Evolutionary conservation across 2,797 vertebrate species (phyloP), one percentile per base, ranked within the genome.

Genomic region (Sibirionetta formosa): DNA sequence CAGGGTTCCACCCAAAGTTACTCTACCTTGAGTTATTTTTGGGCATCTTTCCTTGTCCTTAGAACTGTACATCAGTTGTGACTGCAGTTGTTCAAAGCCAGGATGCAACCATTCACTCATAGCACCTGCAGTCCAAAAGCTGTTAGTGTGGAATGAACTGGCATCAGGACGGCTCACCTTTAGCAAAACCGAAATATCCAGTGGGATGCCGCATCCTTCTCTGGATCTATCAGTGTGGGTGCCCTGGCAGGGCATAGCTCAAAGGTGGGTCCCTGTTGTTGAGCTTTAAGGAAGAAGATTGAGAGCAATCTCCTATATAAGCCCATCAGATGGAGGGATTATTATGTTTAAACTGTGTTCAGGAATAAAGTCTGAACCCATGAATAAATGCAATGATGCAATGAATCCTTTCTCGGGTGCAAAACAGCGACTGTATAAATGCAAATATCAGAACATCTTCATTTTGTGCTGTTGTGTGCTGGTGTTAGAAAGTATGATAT

Each of bases 111-210:
- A 35, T 22, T 79, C 14, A 29, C 14, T 73, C 2, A 4, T 87
- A 73, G 31, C 12, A 69, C 18, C 57, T 40, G 36, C 44, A 86
- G 50, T 69, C 18, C 40, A 51, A 64, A 71, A 89, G 36, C 17
- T 68, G 14, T n/a, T 80, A 51, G 12, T 35, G 23, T 56, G 42
- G 51, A 17, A 56, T 68, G 75, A 82, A 8, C 15, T 29, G 13
- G 6, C 3, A 31, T 17, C 1, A 1, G 64, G 38, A 63, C 42
- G 53, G 17, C 26, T 81, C 7, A 42, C 4, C 0, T 0, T 66
- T 63, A 86, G n/a, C 9, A 82, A 84, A 70, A 14, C 23, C 86
- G 48, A 42, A 92, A 50, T 48, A 63, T 51, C 38, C n/a, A 46
- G 14, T 42, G 38, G 27, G 44, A 38, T 72, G 16, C 19, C 88